Base-by-base conservation (phyloP, 2,888 invertebrate genomes). In the Trichopoda pennipes region DNA sequence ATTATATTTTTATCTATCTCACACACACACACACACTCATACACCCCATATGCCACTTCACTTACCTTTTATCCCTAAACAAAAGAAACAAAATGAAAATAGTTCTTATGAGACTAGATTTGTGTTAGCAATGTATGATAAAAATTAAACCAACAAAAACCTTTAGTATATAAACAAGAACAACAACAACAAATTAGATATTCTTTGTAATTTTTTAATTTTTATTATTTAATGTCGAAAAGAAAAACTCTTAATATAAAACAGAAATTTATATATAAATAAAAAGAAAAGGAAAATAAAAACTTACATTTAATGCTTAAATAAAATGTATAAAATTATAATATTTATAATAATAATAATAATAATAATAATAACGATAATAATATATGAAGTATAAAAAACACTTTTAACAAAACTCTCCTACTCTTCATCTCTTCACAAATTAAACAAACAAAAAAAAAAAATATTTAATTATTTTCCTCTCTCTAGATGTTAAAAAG, bases 401-500 rank as follows among this genome's bases (percentile, higher is more conserved):
- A 63, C 66, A 74, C 53, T 70, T 53, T 56, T 70, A 77, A 64
- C 53, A 58, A 17, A 78, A 66, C 61, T 55, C 77, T 78, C 61
- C 80, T 85, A 83, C 69, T 81, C 81, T 83, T 84, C 70, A 88
- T 80, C 81, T 86, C 38, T 81, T 72, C 21, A 69, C 44, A 79
- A 68, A 44, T 19, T 53, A 69, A 28, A 19, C 4, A 38, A n/a
- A n/a, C 47, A 49, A 68, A 63, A 51, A 19, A 44, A 44, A 55
- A 44, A 69, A 32, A 56, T 47, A 44, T 28, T 49, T n/a, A n/a
- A n/a, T n/a, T n/a, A n/a, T 72, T 73, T 78, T 74, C 78, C 66
- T 73, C 79, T 72, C 68, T 63, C 42, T 76, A 66, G 72, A 76
- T 70, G 44, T 78, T 64, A 9, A 78, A 74, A 53, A 47, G 60